Conservation (phyloP, 2,888 invertebrate genomes). For the Oxycera nigricornis region DNA sequence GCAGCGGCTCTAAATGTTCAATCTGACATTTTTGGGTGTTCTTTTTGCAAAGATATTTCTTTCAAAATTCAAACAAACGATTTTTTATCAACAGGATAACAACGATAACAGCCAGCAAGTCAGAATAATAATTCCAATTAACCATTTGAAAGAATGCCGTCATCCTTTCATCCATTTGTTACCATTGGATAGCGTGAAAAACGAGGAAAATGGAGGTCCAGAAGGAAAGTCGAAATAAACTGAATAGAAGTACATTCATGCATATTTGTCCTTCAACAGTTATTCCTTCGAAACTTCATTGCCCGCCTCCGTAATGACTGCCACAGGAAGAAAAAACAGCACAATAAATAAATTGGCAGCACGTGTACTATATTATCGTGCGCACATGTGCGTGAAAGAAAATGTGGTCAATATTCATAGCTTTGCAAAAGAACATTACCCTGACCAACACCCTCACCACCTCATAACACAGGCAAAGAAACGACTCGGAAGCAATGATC, state of each 20-base stretch:
- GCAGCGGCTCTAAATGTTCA: too few relatives aligned
- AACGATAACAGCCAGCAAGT: too few relatives aligned
- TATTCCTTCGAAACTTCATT: background rate
- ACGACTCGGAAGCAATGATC: too few relatives aligned
- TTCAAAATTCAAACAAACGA: too few relatives aligned
- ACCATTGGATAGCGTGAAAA: background rate
- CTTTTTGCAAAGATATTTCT: too few relatives aligned
- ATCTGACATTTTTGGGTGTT: too few relatives aligned
- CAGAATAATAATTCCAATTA: too few relatives aligned
- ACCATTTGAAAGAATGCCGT: too few relatives aligned
- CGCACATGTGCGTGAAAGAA: conserved; percentile 30
- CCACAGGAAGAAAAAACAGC: background rate
- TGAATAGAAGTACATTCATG: background rate
- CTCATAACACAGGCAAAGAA: too few relatives aligned
- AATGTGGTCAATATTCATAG: conserved; percentile 37
- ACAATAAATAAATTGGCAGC: conserved; percentile 31
- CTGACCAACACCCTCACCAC: too few relatives aligned
- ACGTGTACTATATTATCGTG: conserved; percentile 32
- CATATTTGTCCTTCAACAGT: background rate
- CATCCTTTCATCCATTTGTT: too few relatives aligned
- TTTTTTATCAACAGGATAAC: too few relatives aligned
- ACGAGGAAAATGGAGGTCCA: background rate
- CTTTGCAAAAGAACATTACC: background rate
- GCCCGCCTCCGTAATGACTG: background rate
- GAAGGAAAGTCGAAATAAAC: background rate